Percentiles rank a stretch among this genome's conserved stretches.
These are phyloP conservation scores for Aepyceros melampus DNA, from an alignment of 2,113 vertebrate genomes.

Conservation along the genomic window DNA sequence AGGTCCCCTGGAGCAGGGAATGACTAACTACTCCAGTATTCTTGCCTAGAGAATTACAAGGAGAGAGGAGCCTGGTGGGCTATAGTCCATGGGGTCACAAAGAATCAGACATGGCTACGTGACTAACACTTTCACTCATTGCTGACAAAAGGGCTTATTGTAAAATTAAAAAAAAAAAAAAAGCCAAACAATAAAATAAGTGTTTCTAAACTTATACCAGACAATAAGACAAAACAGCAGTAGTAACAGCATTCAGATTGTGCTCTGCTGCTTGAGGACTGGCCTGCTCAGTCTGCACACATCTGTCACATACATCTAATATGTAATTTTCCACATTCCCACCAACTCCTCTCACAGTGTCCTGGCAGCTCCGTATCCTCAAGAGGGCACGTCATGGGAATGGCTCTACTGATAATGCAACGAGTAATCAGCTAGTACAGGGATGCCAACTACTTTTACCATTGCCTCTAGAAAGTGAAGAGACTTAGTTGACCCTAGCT, in stretches of 20 bases:
- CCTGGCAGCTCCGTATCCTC: neutral
- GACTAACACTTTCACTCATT: neutral
- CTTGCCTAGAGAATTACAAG: neutral
- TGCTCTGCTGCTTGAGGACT: too few species aligned
- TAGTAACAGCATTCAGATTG: neutral
- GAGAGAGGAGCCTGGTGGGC: neutral
- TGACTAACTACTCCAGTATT: neutral
- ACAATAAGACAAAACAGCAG: neutral
- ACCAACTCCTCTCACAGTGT: too few species aligned
- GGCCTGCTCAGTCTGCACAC: too few species aligned
- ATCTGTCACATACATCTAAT: neutral
- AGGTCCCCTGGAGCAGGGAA: neutral
- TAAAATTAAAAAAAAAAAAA: neutral
- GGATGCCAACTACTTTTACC: neutral
- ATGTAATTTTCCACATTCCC: neutral
- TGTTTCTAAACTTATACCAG: neutral
- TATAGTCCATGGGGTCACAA: neutral
- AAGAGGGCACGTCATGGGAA: neutral
- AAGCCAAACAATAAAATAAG: neutral
- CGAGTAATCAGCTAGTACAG: neutral
- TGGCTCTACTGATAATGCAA: neutral
- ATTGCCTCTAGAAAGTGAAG: neutral
- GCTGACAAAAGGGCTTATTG: neutral
- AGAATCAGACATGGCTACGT: neutral
- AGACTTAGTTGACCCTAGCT: neutral